Evolutionary conservation across 2,888 invertebrate genomes (phyloP), one percentile per base, ranked within the genome.

Genomic region (Tiphia femorata): DNA sequence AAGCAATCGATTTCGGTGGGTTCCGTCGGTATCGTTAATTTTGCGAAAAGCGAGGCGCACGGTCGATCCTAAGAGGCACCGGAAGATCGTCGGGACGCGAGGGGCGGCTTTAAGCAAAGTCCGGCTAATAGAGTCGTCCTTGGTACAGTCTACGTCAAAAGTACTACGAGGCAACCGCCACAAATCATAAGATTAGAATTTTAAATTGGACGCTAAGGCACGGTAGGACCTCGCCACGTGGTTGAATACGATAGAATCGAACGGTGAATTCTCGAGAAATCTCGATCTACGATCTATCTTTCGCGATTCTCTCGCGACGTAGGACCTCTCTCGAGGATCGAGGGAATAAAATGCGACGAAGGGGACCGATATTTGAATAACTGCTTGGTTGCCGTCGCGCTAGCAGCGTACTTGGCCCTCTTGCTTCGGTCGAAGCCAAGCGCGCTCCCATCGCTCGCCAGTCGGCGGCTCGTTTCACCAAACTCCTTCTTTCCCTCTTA

Each of bases 161-260:
- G 72, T 73, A 66, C 62, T 64, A n/a, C n/a, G n/a, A 65, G 56
- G 51, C 58, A 58, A 65, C 67, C 67, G 70, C 67, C 79, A 77
- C 79, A 82, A 82, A 81, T 81, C 82, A 82, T 81, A 82, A 77
- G 81, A 82, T 82, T 81, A 82, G 82, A 82, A 83, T 80, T 82
- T 82, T 79, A 81, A 82, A 83, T 82, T 69, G n/a, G n/a, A n/a
- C n/a, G n/a, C n/a, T n/a, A n/a, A n/a, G n/a, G n/a, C n/a, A n/a
- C 61, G 61, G 50, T 48, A 21, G 58, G 60, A 61, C 52, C 46
- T 14, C 51, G 63, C 62, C 67, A 70, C 74, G 75, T 72, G 72
- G 64, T 71, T 56, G 50, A 61, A 63, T 55, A 75, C 72, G 72
- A 63, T 71, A 56, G 50, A 61, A 63, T 55, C 62, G 65, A 53